Evolutionary conservation across 2,888 invertebrate genomes (phyloP), one percentile per base, ranked within the genome.

Genomic region (Mycogona germanica): DNA sequence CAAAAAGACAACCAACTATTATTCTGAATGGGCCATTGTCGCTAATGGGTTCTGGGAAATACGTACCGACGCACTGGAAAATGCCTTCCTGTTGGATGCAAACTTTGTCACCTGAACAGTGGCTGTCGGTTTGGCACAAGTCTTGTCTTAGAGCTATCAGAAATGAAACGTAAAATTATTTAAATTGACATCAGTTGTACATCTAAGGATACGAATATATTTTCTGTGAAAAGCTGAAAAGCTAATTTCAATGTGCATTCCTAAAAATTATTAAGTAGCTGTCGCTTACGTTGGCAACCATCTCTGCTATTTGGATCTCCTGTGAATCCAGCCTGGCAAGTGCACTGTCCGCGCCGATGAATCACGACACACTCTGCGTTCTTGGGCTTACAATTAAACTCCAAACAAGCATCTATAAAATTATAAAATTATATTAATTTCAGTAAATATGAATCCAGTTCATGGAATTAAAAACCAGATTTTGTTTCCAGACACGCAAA

Each of bases 271-370:
- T n/a, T n/a, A n/a, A n/a, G n/a, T n/a, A n/a, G n/a, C n/a, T n/a
- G n/a, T n/a, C n/a, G n/a, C 58, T 61, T 59, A 62, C 62, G 77
- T 61, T 79, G 76, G 64, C 92, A 92, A n/a, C 92, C 92, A 60
- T 81, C 81, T 25, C 92, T 78, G 65, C 89, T 86, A 64, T 87
- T 87, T 19, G 91, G 87, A 73, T 93, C 92, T 35, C 93, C 93
- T 12, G 81, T 78, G 68, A 79, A 93, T 3, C 88, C 89, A 37
- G 78, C 72, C 19, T 85, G 72, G 66, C 93, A 95, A 64, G 86
- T 82, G 66, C 93, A 95, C 64, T 79, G 78, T 41, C 65, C 66
- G 49, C 62, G 61, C 52, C 68, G 66, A 48, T 65, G 65, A 28
- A 62, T 59, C 12, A 68, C 64, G 2, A 84, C 70, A 70, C 92